A percentile compares a stretch with the other conserved stretches of the same genome.
Conservation (phyloP, 2,113 vertebrate species). For the Pipa parva region DNA sequence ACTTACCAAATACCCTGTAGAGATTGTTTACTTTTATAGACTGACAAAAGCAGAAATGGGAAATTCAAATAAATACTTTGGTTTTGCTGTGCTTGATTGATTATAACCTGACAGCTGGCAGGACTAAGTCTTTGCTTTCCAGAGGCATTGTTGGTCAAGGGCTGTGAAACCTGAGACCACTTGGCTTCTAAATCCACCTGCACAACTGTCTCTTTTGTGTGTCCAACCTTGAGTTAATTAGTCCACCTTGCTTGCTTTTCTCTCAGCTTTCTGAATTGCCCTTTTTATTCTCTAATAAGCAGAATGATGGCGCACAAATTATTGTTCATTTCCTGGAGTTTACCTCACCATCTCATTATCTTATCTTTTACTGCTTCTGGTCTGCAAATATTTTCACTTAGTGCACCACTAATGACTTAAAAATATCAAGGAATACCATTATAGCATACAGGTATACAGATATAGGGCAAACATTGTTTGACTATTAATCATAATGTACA, state of each 20-base stretch:
- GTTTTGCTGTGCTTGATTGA: constrained; percentile 11
- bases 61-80: neutral
- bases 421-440: neutral
- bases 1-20: neutral
- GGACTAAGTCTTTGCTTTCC: constrained; percentile 16
- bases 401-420: neutral
- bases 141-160: constrained; percentile 21
- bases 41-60: neutral
- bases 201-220: constrained; percentile 11
- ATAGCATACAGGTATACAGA: too few relatives aligned
- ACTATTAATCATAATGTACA: neutral
- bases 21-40: neutral
- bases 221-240: constrained; percentile 36
- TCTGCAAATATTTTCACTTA: neutral
- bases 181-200: constrained; percentile 37
- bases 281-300: constrained; percentile 27
- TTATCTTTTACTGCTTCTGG: constrained; percentile 1
- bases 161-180: constrained; percentile 28
- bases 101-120: constrained; percentile 32
- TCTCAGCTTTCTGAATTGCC: constrained; percentile 8
- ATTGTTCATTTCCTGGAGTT: neutral
- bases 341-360: constrained; percentile 4
- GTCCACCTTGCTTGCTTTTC: constrained; percentile 31
- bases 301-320: constrained; percentile 12
- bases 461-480: neutral